Evolutionary conservation across 2,113 vertebrate genomes (phyloP).

Genomic region (Sula dactylatra): DNA sequence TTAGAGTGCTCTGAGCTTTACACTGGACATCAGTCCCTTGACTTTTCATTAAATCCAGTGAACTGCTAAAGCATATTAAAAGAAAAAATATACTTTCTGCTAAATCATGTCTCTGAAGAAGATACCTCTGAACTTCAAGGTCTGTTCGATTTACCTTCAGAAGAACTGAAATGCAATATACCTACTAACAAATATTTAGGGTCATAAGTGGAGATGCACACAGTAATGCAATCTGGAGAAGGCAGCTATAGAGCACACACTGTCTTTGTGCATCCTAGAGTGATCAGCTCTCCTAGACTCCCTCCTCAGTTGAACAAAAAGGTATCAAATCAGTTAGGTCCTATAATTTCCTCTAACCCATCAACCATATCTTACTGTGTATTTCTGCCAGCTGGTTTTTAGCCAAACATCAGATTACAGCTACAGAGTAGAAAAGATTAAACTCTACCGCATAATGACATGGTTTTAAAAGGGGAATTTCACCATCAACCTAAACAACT

Average conservation of each 20-base stretch:
- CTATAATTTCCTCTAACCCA: not conserved
- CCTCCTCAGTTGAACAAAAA: not conserved
- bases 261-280: not conserved
- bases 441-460: not conserved
- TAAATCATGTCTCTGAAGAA: not conserved
- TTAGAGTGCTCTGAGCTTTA: not conserved
- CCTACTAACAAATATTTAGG: not conserved
- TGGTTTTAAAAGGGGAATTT: not conserved
- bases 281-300: not conserved
- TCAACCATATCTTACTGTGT: not conserved
- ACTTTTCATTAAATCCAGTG: not conserved
- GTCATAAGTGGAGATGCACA: not conserved
- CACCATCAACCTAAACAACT: not conserved
- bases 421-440: not conserved
- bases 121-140: not conserved
- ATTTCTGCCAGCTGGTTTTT: not conserved
- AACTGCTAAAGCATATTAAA: not conserved
- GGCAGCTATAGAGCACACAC: not conserved
- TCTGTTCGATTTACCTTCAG: not conserved
- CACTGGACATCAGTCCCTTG: not conserved
- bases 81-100: not conserved
- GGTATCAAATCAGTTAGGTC: not conserved
- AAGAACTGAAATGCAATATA: not conserved
- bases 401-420: not conserved
- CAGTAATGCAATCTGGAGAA: not conserved